These are phyloP conservation scores for Lophochroa leadbeateri DNA, from an alignment of 2,113 vertebrate genomes.

Conservation along the genomic window DNA sequence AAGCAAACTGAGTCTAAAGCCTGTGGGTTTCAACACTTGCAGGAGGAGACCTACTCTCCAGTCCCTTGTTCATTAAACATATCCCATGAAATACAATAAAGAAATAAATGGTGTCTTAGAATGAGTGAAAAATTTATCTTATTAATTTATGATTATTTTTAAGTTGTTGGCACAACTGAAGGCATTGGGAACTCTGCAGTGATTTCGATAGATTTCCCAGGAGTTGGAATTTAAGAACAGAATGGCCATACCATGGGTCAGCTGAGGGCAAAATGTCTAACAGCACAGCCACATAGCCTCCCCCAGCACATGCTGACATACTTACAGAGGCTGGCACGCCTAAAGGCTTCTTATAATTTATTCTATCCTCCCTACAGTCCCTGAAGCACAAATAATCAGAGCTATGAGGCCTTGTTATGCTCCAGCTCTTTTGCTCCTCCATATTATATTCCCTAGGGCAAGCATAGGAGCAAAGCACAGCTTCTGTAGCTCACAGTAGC, in stretches of 20 bases:
- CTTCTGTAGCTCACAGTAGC: not conserved
- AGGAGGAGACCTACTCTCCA: not conserved
- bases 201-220: constrained; percentile 6
- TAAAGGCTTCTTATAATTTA: constrained; percentile 34
- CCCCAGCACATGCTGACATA: not conserved
- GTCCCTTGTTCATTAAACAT: not conserved
- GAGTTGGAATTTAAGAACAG: constrained; percentile 26
- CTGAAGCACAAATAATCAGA: constrained; percentile 26
- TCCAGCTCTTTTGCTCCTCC: not conserved
- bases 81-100: not conserved
- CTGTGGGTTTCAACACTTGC: not conserved
- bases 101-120: not conserved
- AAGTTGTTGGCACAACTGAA: not conserved
- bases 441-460: not conserved
- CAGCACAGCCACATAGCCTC: not conserved
- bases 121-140: not conserved
- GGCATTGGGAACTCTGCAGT: not conserved
- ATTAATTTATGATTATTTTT: not conserved
- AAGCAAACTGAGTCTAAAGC: not conserved
- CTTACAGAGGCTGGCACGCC: not conserved
- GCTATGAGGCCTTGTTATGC: not conserved
- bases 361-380: not conserved
- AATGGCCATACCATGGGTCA: not conserved
- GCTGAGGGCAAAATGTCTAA: constrained; percentile 1
- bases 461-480: not conserved